Evolutionary conservation across 2,113 vertebrate genomes (phyloP), one percentile per base, ranked within the genome.

Genomic region (Candoia aspera): DNA sequence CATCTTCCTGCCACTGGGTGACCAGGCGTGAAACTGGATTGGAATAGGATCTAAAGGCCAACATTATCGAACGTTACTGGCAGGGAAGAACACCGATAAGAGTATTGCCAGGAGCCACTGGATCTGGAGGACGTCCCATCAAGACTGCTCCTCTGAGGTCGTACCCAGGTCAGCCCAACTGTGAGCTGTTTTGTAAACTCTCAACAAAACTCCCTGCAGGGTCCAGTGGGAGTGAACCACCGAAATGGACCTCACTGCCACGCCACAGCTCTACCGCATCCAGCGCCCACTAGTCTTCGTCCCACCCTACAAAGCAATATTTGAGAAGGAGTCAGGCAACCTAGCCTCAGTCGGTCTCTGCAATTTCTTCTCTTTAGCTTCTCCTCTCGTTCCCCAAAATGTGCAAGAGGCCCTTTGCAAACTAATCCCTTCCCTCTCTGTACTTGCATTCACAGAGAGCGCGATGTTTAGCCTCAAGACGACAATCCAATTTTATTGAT

Each of bases 401-500:
- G 68, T 17, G 23, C 42, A n/a, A n/a, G 58, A 92, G 86, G 86
- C 17, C 6, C 17, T 8, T 11, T 1, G 57, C 60, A 88, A 53
- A 62, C 42, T 90, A 57, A 68, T 23, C 54, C n/a, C 64, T 37
- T 84, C 55, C 24, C 68, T 79, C 2, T 73, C 6, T 17, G 37
- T 42, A 23, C 15, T 37, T 23, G 17, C 15, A 84, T 46, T 54
- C n/a, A 15, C 0, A 6, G 87, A 53, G 60, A 64, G 26, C 24
- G 62, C n/a, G 54, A n/a, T 11, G 86, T 84, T 91, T 57, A 91
- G 57, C 60, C 73, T 62, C 49, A 17, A 46, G 21, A 64, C 29
- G 19, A 84, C 46, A 88, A 88, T 64, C 73, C 68, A 62, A 64
- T 88, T 64, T 57, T 91, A 93, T 84, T 29, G n/a, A 64, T 24